Base-by-base conservation (phyloP, 23 tunicate genomes). In the Clavelina lepadiformis region DNA sequence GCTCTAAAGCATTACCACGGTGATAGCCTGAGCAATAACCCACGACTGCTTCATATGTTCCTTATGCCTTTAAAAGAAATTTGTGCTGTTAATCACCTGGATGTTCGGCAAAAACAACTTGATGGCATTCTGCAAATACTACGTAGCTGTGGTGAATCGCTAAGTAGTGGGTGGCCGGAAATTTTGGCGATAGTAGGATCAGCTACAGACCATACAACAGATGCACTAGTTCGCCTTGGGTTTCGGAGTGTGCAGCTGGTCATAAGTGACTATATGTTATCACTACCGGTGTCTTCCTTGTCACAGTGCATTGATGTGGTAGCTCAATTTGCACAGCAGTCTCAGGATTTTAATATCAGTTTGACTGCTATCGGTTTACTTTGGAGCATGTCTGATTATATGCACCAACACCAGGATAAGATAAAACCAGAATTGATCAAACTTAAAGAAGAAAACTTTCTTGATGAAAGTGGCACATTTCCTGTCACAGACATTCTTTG, bases 331-430 rank as follows among this genome's bases (percentile, higher is more conserved):
- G 98, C 96, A 1, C 31, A 49, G 8, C 98, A 93, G 61, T 61
- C 38, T 4, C 98, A 80, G 25, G 94, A 85, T 79, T 84, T 93
- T 51, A 93, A 93, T 56, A 85, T 93, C 49, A 83, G 93, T 59
- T 62, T 93, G 31, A 93, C 98, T 46, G 88, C 98, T 1, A 93
- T 93, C 54, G 98, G 98, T 0, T 54, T 93, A 27, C 65, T 93
- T 2, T 89, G 97, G 97, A 89, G 97, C 46, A 61, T 89, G 62
- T 69, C 91, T 21, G 97, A 89, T 69, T 89, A 65, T 59, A 89
- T 89, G 79, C 73, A 67, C 33, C 89, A 81, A 63, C 75, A 79
- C 64, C 61, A 70, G 35, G 79, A 81, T 0, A 89, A 70, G 56
- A 58, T 89, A 5, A 51, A 28, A 27, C 71, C 81, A 26, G 73